Evolutionary conservation across 2,797 vertebrate species (phyloP), one percentile per base, ranked within the genome.

Genomic region (Sebastes iracundus): DNA sequence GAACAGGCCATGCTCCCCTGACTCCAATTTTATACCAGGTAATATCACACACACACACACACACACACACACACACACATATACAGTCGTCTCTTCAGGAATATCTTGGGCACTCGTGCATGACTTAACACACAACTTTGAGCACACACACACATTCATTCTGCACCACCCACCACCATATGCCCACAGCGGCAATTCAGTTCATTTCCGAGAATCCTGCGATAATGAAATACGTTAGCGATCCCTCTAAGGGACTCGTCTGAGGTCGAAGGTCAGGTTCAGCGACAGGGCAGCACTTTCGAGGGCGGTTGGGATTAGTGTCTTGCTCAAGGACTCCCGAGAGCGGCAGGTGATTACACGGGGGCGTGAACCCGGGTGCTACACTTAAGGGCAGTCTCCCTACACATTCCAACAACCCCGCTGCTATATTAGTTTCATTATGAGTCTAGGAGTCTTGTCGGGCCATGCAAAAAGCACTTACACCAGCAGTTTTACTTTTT

Each of bases 21-120:
- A 98, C 89, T 97, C 97, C 81, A 99, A 99, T 91, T 95, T 97
- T 28, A 97, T 99, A 92, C 97, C 98, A 96, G 98, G 98, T 99
- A 91, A 93, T 63, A 61, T 56, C 75, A 56, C 25, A 8, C 84
- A 72, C 61, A 65, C 23, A 52, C 14, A 28, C 62, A 35, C 13
- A 58, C 16, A 30, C 63, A 72, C 67, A 66, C 16, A 46, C 18
- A 22, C 33, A 49, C 78, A 30, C 55, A 33, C 10, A 49, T 14
- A 58, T 12, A 23, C 55, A 56, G 23, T 16, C 6, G 9, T 42
- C 38, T 58, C 62, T 65, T 58, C 49, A 42, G 68, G 58, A 76
- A 78, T 59, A 22, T 84, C 63, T 75, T 61, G 18, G 42, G 53
- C 68, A 72, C 28, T 82, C 61, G 35, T 81, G 83, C 80, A 58